A percentile compares a stretch with the other conserved stretches of the same genome.
Conservation (phyloP, 2,113 vertebrate genomes). For the Pygoscelis adeliae region DNA sequence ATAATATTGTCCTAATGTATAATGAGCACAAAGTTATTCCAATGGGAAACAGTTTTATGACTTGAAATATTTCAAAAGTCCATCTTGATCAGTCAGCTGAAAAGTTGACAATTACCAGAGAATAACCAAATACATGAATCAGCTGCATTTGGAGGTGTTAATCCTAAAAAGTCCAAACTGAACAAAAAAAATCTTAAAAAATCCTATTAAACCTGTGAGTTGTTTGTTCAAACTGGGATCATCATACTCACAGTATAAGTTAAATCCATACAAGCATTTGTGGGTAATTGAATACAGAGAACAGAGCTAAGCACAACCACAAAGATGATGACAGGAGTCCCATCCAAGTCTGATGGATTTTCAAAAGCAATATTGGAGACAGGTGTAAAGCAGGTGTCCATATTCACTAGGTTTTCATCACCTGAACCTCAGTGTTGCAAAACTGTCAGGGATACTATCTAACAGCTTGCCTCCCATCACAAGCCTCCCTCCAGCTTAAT, state of each 20-base stretch:
- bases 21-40: not conserved
- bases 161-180: not conserved
- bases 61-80: not conserved
- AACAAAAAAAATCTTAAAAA: not conserved
- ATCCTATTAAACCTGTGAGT: not conserved
- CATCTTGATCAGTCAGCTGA: not conserved
- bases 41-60: not conserved
- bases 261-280: not conserved
- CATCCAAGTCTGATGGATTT: not conserved
- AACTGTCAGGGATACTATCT: not conserved
- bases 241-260: fast-evolving
- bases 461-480: not conserved
- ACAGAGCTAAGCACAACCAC: not conserved
- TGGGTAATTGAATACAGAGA: not conserved
- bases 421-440: not conserved
- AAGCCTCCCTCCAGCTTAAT: not conserved
- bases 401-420: not conserved
- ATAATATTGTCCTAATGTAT: not conserved
- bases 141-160: not conserved
- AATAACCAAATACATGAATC: fast-evolving
- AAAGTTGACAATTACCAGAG: not conserved
- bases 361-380: not conserved
- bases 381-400: not conserved
- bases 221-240: not conserved
- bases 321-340: not conserved